Evolutionary conservation across 2,888 invertebrate species (phyloP), one percentile per base, ranked within the genome.

Genomic region (Sphaerophoria taeniata): DNA sequence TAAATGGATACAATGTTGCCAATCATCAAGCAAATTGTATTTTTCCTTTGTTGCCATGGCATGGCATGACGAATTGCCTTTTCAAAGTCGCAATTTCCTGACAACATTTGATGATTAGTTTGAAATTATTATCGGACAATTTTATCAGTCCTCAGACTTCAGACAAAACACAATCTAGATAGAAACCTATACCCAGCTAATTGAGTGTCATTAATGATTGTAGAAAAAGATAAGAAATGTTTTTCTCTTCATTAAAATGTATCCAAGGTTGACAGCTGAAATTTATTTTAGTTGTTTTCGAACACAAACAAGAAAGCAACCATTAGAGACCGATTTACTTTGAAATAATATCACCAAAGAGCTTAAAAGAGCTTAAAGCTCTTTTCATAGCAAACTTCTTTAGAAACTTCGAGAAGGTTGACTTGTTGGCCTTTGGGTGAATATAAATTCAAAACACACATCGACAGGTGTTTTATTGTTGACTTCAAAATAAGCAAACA

Each of bases 81-180:
- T 67, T 16, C 7, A 14, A 24, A 53, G 65, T 65, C 65, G 65
- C 65, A 65, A 16, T 65, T 49, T 36, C 49, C 49, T 39, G 9
- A 53, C 39, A 11, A 53, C 24, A 67, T 67, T 36, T 43, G 3
- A 9, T 53, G 12, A 51, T 67, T 36, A 24, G 11, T 45, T 12
- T 12, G 11, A 63, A 49, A 43, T 11, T 24, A 9, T 67, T 43
- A 67, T 53, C 67, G 6, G 53, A 53, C 51, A 39, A 9, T 53
- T 39, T n/a, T 39, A 67, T 67, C 67, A 67, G 67, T 51, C 24
- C 24, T 24, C 24, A 16, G 16, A 0, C 3, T 3, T 11, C 36
- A 65, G 6, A n/a, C 36, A 60, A 4, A 16, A 14, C 3, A 14
- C 34, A 51, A 9, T 43, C 16, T 65, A 51, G 43, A 24, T 65